A percentile compares a stretch with the other conserved stretches of the same genome.
Evolutionary conservation across 2,888 invertebrate species (phyloP).

Genomic region (Hipparchia semele): DNA sequence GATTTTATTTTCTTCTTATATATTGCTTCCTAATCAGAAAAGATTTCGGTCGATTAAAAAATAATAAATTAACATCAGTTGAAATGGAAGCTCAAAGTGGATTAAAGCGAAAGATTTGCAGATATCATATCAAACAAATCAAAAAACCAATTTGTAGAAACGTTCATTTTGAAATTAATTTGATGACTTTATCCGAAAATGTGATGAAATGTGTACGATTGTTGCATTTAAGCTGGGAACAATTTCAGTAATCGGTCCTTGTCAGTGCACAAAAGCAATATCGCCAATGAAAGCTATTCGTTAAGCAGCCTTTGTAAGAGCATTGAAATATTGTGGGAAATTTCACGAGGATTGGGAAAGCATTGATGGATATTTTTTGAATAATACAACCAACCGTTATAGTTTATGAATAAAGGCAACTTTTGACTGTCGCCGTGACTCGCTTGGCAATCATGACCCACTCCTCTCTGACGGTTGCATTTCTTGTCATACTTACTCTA

Average conservation of each 20-base stretch:
- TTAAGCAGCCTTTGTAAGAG: conserved; percentile 69
- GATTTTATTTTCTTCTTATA: too few species aligned
- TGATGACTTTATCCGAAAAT: conserved; percentile 50
- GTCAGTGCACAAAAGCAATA: conserved; percentile 75
- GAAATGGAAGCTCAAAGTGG: neutral
- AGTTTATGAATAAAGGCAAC: neutral
- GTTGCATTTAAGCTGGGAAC: conserved; percentile 59
- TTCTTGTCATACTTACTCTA: too few species aligned
- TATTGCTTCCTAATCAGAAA: neutral
- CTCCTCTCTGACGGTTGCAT: too few species aligned
- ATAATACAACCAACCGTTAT: conserved; percentile 6
- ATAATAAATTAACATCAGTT: neutral
- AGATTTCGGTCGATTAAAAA: neutral
- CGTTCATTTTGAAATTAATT: conserved; percentile 47
- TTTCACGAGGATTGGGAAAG: conserved; percentile 28
- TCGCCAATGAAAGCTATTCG: conserved; percentile 70
- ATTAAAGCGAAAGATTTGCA: conserved; percentile 11
- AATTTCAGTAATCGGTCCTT: conserved; percentile 65
- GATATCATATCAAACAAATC: conserved; percentile 19
- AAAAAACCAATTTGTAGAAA: conserved; percentile 18
- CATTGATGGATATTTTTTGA: conserved; percentile 46
- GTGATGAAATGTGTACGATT: conserved; percentile 54
- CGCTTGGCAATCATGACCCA: too few species aligned
- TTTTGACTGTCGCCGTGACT: neutral
- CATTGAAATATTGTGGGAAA: conserved; percentile 48